phyloP scores from a whole-genome alignment of 2,888 invertebrate genomes.

The Coenonympha arcania region DNA sequence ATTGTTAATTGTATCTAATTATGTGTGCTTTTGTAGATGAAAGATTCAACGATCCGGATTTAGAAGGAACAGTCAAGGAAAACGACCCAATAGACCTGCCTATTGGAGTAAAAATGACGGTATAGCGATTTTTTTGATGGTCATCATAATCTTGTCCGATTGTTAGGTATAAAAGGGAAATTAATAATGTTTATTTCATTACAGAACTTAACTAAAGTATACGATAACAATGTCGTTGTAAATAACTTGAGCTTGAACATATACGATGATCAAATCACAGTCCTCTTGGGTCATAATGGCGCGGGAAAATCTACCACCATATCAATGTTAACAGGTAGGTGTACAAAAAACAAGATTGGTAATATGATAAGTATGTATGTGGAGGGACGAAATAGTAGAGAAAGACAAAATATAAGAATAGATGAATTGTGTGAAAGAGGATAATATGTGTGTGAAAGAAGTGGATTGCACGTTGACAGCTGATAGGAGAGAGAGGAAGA shows the following conservation, averaged over 20 bases:
- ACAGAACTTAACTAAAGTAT: slow-evolving; percentile 77
- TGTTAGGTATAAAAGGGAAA: not conserved
- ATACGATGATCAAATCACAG: slow-evolving; percentile 92
- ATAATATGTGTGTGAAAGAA: no score
- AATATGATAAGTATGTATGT: no score
- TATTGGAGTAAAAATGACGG: slow-evolving; percentile 66
- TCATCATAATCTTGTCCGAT: not conserved
- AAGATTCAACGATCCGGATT: not conserved
- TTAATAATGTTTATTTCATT: slow-evolving; percentile 30
- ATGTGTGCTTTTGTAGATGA: not conserved
- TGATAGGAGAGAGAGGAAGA: no score
- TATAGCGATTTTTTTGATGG: slow-evolving; percentile 35
- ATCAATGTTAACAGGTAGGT: slow-evolving; percentile 87
- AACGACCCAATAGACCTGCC: slow-evolving; percentile 61
- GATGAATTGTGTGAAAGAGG: no score
- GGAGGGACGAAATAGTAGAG: no score
- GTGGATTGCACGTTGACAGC: no score
- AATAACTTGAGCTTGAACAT: slow-evolving; percentile 84
- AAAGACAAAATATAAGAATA: no score
- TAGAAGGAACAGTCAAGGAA: slow-evolving; percentile 48
- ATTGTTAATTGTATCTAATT: no score
- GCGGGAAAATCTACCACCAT: slow-evolving; percentile 96
- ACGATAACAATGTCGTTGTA: slow-evolving; percentile 75
- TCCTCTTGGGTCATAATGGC: slow-evolving; percentile 80
- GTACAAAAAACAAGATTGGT: not conserved